Base-by-base conservation (phyloP, 2,888 invertebrate species). In the Meta bourneti region DNA sequence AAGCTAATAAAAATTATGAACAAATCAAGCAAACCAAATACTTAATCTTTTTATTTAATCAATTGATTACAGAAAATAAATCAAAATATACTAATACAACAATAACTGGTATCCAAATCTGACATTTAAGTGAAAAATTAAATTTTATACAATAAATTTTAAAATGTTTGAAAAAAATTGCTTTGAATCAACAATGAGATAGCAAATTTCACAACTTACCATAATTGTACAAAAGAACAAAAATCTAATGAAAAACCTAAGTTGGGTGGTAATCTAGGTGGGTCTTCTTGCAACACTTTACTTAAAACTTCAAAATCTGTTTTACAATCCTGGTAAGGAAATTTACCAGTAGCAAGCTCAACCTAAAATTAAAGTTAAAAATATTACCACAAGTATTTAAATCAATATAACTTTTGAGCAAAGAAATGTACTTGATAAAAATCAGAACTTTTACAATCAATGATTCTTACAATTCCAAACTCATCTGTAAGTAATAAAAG, bases 271-370 rank as follows among this genome's bases (percentile, higher is more conserved):
- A 99, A 96, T 94, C 96, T 96, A 9, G 98, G 98, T 52, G 98
- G 98, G 94, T 97, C 98, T 93, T 98, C 97, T 94, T 97, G 97
- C 94, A 99, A 96, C 94, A 99, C 98, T 96, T 97, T 97, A 85
- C 98, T 97, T 94, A 99, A 96, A 88, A 99, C 98, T 96, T 99
- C 99, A 95, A 99, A 99, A 95, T 99, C 99, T 94, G 98, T 98
- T 95, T 97, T 97, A 95, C 99, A 99, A 95, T 98, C 98, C 95
- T 98, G 98, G 94, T 96, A 96, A 0, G 99, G 99, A 95, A 99
- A 99, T 93, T 97, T 97, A 85, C 99, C 99, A 16, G 98, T 98
- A 78, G 99, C 99, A 94, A 99, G 96, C 96, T 99, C 99, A 84
- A 99, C 95, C 95, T 96, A 54, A 54, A 72, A 72, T 72, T 20